Percentiles rank a stretch among this genome's conserved stretches.
phyloP scores from a whole-genome alignment of 1,140 invertebrate species.

The Achroia grisella region DNA sequence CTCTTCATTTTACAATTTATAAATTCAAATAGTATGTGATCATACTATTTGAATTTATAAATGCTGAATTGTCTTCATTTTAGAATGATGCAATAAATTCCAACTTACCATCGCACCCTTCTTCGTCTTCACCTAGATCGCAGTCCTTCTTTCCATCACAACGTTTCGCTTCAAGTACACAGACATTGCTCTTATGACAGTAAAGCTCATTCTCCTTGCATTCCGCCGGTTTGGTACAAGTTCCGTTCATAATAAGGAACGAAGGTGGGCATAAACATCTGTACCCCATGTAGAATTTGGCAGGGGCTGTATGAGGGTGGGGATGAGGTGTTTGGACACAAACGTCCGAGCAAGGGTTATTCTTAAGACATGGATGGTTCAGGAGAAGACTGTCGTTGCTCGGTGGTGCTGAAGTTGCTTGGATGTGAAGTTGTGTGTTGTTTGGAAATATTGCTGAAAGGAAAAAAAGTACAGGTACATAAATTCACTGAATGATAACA shows the following conservation, averaged over 20 bases:
- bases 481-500: too few relatives aligned
- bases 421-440: slow-evolving; percentile 35
- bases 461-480: slow-evolving; percentile 7
- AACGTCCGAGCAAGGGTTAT: slow-evolving; percentile 83
- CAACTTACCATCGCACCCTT: slow-evolving; percentile 70
- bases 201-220: slow-evolving; percentile 73
- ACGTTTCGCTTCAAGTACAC: slow-evolving; percentile 75
- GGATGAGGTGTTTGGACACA: slow-evolving; percentile 75
- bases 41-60: too few relatives aligned
- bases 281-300: slow-evolving; percentile 22
- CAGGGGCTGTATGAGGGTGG: slow-evolving; percentile 2
- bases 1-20: too few relatives aligned
- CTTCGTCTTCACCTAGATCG: slow-evolving; percentile 79
- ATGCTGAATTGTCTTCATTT: too few relatives aligned
- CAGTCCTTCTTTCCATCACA: slow-evolving; percentile 85
- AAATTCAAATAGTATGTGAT: too few relatives aligned
- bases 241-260: slow-evolving; percentile 66
- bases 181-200: slow-evolving; percentile 76
- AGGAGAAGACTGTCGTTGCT: slow-evolving; percentile 73
- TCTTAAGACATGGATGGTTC: slow-evolving; percentile 62
- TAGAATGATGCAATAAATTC: neutral
- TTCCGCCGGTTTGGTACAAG: slow-evolving; percentile 64
- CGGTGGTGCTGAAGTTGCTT: slow-evolving; percentile 23
- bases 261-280: slow-evolving; percentile 78
- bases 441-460: slow-evolving; percentile 51